Evolutionary conservation across 2,113 vertebrate genomes (phyloP).

Genomic region (Pristiophorus japonicus): DNA sequence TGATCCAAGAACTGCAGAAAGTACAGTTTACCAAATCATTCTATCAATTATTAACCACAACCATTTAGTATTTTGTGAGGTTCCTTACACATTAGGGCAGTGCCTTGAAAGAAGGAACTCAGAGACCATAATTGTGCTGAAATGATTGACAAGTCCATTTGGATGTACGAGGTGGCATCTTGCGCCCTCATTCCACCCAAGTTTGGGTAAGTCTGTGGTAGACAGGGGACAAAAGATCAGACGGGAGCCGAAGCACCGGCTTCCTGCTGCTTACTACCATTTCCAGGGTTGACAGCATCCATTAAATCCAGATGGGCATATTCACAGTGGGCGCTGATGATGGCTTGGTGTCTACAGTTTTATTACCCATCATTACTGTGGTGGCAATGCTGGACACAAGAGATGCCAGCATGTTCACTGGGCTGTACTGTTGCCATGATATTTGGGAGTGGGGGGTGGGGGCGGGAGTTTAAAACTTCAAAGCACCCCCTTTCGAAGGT

Average conservation of each 20-base stretch:
- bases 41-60: not conserved
- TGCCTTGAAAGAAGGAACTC: not conserved
- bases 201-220: not conserved
- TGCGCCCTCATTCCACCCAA: not conserved
- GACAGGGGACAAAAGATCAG: not conserved
- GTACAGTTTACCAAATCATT: not conserved
- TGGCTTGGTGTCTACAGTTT: not conserved
- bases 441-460: not conserved
- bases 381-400: not conserved
- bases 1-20: conserved; percentile 67
- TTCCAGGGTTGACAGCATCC: not conserved
- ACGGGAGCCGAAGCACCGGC: no score
- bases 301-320: not conserved
- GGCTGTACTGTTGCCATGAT: not conserved
- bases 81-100: not conserved
- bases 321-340: not conserved
- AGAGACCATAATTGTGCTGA: not conserved
- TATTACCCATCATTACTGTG: not conserved
- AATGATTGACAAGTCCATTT: not conserved
- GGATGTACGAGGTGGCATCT: not conserved
- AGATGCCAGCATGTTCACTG: not conserved
- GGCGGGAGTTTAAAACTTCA: not conserved
- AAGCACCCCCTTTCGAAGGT: not conserved
- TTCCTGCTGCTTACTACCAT: not conserved
- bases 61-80: not conserved